Conservation (phyloP, 2,888 invertebrate species). For the Chaetoderma sp. region DNA sequence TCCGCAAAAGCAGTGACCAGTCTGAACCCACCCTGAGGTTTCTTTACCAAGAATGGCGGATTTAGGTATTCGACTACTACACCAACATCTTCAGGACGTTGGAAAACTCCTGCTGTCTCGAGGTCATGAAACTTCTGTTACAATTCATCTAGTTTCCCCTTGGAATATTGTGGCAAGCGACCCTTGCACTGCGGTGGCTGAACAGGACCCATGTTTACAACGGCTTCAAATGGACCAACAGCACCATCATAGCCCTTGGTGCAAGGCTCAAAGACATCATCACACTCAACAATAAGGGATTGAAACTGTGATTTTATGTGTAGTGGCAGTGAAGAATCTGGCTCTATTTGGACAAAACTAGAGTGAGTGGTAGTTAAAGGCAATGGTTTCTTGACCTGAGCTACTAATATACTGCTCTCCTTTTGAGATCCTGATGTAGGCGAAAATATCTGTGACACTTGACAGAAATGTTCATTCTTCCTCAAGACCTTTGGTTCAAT, state of each 20-base stretch:
- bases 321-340: constrained; percentile 19
- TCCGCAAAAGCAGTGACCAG: constrained; percentile 41
- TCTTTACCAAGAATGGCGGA: constrained; percentile 44
- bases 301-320: constrained; percentile 16
- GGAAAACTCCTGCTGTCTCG: constrained; percentile 38
- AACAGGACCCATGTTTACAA: constrained; percentile 43
- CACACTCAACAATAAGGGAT: constrained; percentile 15
- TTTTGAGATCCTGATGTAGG: no score
- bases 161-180: constrained; percentile 37
- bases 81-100: constrained; percentile 33
- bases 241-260: constrained; percentile 37
- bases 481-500: neutral
- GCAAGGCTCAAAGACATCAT: constrained; percentile 33
- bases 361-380: neutral
- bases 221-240: constrained; percentile 36
- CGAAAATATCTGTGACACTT: constrained; percentile 17
- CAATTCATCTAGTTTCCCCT: constrained; percentile 34
- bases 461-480: constrained; percentile 31
- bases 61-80: constrained; percentile 41
- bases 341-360: constrained; percentile 22
- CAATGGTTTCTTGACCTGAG: no score
- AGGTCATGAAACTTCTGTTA: constrained; percentile 42
- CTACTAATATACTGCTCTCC: no score
- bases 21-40: constrained; percentile 31
- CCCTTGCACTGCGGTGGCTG: constrained; percentile 44